Evolutionary conservation across 2,888 invertebrate species (phyloP).

Genomic region (Lasioglossum marginatum): DNA sequence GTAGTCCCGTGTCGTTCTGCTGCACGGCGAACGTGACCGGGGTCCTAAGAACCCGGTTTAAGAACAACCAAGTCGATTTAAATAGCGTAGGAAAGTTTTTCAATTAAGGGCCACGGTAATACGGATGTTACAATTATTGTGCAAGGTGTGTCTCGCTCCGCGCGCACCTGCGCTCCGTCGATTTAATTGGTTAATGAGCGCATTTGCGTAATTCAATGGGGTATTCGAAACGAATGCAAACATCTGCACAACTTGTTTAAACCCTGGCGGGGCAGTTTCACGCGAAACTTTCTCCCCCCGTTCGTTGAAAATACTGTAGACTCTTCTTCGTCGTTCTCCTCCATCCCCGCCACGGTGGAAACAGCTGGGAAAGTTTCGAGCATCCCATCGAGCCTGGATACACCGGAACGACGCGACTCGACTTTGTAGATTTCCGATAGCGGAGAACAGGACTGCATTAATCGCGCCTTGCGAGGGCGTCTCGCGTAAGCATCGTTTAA

Average conservation of each 20-base stretch:
- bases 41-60: neutral
- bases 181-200: conserved; percentile 50
- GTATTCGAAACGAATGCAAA: neutral
- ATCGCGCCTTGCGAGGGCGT: neutral
- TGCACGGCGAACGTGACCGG: neutral
- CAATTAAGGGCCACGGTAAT: conserved; percentile 26
- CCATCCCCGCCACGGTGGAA: neutral
- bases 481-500: conserved; percentile 21
- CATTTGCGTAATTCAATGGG: conserved; percentile 41
- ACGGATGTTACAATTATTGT: conserved; percentile 38
- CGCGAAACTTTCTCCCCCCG: neutral
- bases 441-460: neutral
- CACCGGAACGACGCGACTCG: neutral
- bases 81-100: neutral
- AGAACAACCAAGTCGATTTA: conserved; percentile 5
- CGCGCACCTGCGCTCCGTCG: conserved; percentile 13
- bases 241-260: neutral
- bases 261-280: neutral
- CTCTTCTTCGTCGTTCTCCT: neutral
- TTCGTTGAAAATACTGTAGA: neutral
- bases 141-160: neutral
- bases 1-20: neutral
- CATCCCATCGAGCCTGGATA: neutral
- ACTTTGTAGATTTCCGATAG: neutral
- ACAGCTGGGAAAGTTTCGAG: neutral